phyloP scores from a whole-genome alignment of 1,140 invertebrate species.

The Bilobella aurantiaca region DNA sequence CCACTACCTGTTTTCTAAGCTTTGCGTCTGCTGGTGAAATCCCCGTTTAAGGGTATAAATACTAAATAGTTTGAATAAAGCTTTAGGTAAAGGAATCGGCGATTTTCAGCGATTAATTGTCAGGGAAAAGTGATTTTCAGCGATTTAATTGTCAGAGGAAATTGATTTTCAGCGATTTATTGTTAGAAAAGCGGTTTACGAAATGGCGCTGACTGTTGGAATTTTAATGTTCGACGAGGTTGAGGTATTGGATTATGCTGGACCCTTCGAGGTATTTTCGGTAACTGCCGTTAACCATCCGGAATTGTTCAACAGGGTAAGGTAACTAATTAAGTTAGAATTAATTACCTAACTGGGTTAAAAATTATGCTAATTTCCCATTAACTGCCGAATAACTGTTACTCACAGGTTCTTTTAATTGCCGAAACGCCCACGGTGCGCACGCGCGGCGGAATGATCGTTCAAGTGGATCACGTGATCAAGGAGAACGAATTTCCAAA shows the following conservation, averaged over 20 bases:
- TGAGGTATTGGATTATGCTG: slow-evolving; percentile 15
- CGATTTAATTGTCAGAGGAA: no score
- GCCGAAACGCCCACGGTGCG: not conserved
- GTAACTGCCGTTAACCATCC: not conserved
- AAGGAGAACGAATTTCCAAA: not conserved
- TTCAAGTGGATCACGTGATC: slow-evolving; percentile 8
- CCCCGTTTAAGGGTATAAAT: no score
- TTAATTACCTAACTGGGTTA: not conserved
- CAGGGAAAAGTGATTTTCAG: no score
- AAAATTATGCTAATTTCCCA: not conserved
- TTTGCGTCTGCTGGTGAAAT: no score
- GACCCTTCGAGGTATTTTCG: slow-evolving; percentile 17
- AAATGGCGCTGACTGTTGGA: slow-evolving; percentile 11
- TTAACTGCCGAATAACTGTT: not conserved
- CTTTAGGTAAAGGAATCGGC: no score
- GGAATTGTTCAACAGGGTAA: not conserved
- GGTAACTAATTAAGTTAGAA: not conserved
- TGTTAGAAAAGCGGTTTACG: no score
- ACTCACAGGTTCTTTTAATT: slow-evolving; percentile 8
- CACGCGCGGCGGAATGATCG: slow-evolving; percentile 11
- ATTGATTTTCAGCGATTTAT: no score
- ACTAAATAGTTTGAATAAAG: no score
- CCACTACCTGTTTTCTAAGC: no score
- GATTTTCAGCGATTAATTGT: no score
- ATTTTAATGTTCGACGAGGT: slow-evolving; percentile 13